Conservation (phyloP, 2,888 invertebrate genomes). For the Caenorhabditis afra region DNA sequence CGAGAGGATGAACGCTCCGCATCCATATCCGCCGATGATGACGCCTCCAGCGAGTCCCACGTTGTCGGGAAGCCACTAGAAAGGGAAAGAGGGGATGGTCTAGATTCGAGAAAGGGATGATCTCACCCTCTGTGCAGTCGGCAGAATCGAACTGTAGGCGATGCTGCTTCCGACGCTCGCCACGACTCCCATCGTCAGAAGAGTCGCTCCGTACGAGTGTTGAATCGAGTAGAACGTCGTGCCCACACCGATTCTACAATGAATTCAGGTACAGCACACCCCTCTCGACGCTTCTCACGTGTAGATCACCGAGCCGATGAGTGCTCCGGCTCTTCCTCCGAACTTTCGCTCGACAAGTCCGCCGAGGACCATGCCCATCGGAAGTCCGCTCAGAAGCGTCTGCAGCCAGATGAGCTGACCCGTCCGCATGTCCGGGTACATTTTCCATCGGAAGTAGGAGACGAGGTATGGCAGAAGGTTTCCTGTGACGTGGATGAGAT, state of each 20-base stretch:
- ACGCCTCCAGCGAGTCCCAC: constrained; percentile 81
- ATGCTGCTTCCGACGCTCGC: constrained; percentile 75
- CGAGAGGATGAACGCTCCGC: constrained; percentile 73
- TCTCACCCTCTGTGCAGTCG: constrained; percentile 76
- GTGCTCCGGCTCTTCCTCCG: constrained; percentile 73
- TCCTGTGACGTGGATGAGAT: constrained; percentile 57
- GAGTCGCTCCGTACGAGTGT: constrained; percentile 71
- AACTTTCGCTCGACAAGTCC: constrained; percentile 73
- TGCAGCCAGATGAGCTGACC: constrained; percentile 79
- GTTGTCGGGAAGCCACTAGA: constrained; percentile 77
- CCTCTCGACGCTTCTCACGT: constrained; percentile 63
- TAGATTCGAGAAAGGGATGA: neutral
- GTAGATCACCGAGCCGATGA: constrained; percentile 72
- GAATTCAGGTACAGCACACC: neutral
- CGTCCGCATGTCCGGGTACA: constrained; percentile 72
- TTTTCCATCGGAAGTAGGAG: constrained; percentile 78
- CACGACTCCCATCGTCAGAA: constrained; percentile 74
- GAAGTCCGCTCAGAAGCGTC: constrained; percentile 76
- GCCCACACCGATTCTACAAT: constrained; percentile 69
- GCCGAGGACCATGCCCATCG: constrained; percentile 78
- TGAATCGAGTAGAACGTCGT: constrained; percentile 75
- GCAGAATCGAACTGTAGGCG: constrained; percentile 76
- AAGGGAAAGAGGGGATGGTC: neutral
- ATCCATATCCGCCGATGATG: constrained; percentile 82
- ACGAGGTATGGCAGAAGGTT: constrained; percentile 79